Evolutionary conservation across 2,888 invertebrate species (phyloP).

Genomic region (Papilio demoleus): DNA sequence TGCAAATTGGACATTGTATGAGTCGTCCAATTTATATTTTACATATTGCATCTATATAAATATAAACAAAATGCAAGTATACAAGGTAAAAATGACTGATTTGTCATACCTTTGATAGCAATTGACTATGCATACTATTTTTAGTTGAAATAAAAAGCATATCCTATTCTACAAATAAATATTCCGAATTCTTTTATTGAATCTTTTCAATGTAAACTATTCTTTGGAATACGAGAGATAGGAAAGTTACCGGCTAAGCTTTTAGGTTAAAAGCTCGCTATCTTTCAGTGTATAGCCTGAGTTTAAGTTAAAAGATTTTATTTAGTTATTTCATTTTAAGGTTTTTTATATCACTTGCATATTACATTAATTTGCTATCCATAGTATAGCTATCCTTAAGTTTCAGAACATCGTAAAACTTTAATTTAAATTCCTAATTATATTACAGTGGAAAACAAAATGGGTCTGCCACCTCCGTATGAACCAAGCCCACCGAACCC

Average conservation of each 20-base stretch:
- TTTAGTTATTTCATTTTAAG: too few species aligned
- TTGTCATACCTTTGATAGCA: not conserved
- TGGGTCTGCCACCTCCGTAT: slow-evolving; percentile 77
- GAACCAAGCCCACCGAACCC: slow-evolving; percentile 68
- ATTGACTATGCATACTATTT: not conserved
- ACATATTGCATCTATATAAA: not conserved
- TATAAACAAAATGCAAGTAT: not conserved
- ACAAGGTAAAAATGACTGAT: not conserved
- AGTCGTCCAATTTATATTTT: not conserved
- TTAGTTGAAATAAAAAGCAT: not conserved
- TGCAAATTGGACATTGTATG: not conserved
- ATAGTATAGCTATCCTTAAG: too few species aligned
- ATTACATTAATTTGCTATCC: too few species aligned
- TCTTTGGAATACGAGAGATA: too few species aligned
- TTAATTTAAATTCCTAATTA: too few species aligned
- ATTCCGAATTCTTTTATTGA: too few species aligned
- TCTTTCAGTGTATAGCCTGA: too few species aligned
- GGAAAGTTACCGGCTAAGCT: not conserved
- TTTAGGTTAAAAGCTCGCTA: too few species aligned
- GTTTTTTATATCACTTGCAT: too few species aligned
- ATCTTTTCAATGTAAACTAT: too few species aligned
- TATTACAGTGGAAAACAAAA: slow-evolving; percentile 79
- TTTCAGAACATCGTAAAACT: too few species aligned
- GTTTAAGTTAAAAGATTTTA: too few species aligned
- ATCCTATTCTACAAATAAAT: not conserved